A percentile compares a stretch with the other conserved stretches of the same genome.
These are phyloP conservation scores for Tetheella fluctuosa DNA, from an alignment of 2,888 invertebrate species.

Conservation along the genomic window DNA sequence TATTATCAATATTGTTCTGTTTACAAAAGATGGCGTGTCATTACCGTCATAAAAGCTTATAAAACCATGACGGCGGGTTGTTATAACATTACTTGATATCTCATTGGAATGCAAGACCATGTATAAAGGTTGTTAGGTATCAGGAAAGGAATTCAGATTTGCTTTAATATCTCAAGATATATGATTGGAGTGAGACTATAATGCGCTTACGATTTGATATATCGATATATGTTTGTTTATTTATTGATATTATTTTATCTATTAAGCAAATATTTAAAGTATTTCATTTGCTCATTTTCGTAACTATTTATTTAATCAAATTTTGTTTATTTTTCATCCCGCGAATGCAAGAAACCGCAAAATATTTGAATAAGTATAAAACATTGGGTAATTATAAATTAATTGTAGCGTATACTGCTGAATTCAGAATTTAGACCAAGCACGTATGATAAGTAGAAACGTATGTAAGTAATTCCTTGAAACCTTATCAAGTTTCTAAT, in stretches of 20 bases:
- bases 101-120: not conserved
- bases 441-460: not conserved
- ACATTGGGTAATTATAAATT: too few relatives aligned
- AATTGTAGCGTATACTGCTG: not conserved
- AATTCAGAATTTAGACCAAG: not conserved
- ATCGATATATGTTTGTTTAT: not conserved
- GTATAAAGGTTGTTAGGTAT: not conserved
- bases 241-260: not conserved
- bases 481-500: conserved; percentile 2
- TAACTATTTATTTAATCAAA: not conserved
- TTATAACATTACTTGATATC: conserved; percentile 5
- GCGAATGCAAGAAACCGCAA: too few relatives aligned
- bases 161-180: not conserved
- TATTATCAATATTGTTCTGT: not conserved
- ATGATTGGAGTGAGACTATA: not conserved
- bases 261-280: too few relatives aligned
- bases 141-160: not conserved
- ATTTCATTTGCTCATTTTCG: not conserved
- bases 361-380: too few relatives aligned
- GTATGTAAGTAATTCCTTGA: not conserved
- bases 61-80: not conserved
- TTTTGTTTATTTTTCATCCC: too few relatives aligned
- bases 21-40: not conserved
- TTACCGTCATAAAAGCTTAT: not conserved
- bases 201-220: not conserved